Base-by-base conservation (phyloP, 2,888 invertebrate species). In the Cryptops parisi region DNA sequence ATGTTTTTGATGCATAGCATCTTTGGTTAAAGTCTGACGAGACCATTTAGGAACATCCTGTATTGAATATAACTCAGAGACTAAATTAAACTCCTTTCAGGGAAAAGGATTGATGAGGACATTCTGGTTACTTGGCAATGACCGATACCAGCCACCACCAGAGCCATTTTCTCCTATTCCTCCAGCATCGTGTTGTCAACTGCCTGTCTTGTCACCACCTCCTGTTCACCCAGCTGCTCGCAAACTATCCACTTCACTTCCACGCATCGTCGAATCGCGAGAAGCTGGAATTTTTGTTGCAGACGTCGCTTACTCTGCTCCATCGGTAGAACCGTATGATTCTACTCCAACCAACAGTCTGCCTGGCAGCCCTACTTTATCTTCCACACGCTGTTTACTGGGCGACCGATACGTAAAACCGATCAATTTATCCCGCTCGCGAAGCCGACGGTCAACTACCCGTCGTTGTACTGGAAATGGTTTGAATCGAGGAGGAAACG, bases 71-170 rank as follows among this genome's bases (percentile, higher is more conserved):
- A 40, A 40, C 17, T 4, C 3, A 40, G 84, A 82, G 63, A 33
- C 22, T 43, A 33, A 46, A 26, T 12, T 5, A 23, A 40, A 56
- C 62, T 60, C 53, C 58, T 60, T 62, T 47, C 60, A 82, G 81
- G 83, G 83, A 1, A 82, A 82, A 71, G 82, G 83, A 2, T 79
- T 81, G 57, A 81, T 83, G 80, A 71, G 74, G 58, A 83, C 82
- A 0, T 82, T 78, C 70, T 83, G 82, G 82, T 68, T 83, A 1
- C 68, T 76, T 0, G 78, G 79, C n/a, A 33, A 46, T 21, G 43
- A 46, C 27, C 17, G 23, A 40, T 17, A 44, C 9, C 15, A 17
- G 19, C 40, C 22, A 33, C 40, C 50, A 40, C 39, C 12, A 19
- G 24, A n/a, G 47, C 26, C 47, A 25, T n/a, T n/a, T n/a, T n/a